These are phyloP conservation scores for Mionectes olivaceus DNA, from an alignment of 2,797 vertebrate species.

Conservation along the genomic window DNA sequence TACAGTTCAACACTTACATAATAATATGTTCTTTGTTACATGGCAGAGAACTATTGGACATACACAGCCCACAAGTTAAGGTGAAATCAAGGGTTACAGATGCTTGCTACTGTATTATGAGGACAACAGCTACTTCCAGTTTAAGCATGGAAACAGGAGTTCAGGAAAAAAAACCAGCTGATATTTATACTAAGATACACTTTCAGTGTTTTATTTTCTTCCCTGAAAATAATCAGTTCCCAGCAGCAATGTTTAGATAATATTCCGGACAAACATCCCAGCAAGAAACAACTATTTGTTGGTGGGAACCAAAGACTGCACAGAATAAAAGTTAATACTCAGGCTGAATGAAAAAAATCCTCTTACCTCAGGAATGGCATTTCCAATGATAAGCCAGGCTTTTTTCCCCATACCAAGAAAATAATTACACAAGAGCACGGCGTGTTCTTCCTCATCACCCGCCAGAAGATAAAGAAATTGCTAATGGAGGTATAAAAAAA, in stretches of 20 bases:
- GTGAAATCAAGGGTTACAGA: background rate
- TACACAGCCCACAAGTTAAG: background rate
- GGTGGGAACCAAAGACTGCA: background rate
- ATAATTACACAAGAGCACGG: constrained; percentile 93
- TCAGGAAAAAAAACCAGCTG: background rate
- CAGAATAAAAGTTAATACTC: background rate
- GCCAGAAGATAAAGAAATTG: constrained; percentile 95
- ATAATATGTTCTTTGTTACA: fast-evolving
- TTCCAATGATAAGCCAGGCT: constrained; percentile 92
- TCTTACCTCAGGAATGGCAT: constrained; percentile 92
- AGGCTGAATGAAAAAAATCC: background rate
- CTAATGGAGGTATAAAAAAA: constrained; percentile 68
- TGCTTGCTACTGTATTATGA: background rate
- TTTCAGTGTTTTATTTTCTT: background rate
- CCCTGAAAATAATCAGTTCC: background rate
- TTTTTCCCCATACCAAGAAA: constrained; percentile 94
- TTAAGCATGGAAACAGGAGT: background rate
- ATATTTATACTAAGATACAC: background rate
- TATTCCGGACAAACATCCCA: background rate
- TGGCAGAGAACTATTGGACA: background rate
- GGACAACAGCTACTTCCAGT: background rate
- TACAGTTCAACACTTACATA: background rate
- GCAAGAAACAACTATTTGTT: background rate
- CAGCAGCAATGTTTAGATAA: background rate
- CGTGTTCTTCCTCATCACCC: constrained; percentile 96